Evolutionary conservation across 2,888 invertebrate genomes (phyloP).

Genomic region (Pseudococcus longispinus): DNA sequence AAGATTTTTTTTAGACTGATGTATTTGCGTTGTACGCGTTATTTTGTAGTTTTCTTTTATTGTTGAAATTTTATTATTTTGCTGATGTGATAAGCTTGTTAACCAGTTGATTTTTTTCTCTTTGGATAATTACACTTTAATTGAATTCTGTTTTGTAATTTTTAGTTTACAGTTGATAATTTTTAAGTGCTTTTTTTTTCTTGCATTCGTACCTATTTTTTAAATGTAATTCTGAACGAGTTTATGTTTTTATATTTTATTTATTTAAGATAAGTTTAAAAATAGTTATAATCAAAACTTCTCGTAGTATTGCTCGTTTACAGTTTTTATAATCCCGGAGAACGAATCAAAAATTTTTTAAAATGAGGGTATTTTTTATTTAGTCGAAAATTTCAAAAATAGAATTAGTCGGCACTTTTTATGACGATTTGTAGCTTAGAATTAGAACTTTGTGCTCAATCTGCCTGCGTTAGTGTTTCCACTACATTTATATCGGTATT

Average conservation of each 20-base stretch:
- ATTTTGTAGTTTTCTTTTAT: slow-evolving; percentile 37
- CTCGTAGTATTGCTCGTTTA: slow-evolving; percentile 18
- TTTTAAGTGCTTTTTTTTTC: slow-evolving; percentile 34
- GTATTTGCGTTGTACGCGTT: slow-evolving; percentile 45
- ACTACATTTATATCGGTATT: background rate
- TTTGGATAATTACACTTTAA: slow-evolving; percentile 33
- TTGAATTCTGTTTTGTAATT: slow-evolving; percentile 41
- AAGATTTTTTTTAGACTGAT: slow-evolving; percentile 52
- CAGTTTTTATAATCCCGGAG: background rate
- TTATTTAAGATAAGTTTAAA: background rate
- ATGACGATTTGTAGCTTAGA: background rate
- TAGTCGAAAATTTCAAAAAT: background rate
- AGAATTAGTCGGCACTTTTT: background rate
- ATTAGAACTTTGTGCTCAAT: background rate
- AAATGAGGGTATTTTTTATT: slow-evolving; percentile 4
- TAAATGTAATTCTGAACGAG: slow-evolving; percentile 22
- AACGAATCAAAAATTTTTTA: background rate
- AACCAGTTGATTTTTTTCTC: slow-evolving; percentile 43
- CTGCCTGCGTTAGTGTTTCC: too few species aligned
- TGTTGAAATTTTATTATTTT: slow-evolving; percentile 51
- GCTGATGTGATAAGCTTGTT: slow-evolving; percentile 55
- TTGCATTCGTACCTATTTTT: slow-evolving; percentile 33
- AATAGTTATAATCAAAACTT: slow-evolving; percentile 17
- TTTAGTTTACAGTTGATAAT: background rate
- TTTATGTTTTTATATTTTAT: slow-evolving; percentile 44